Evolutionary conservation across 2,797 vertebrate species (phyloP).

Genomic region (Lithobates pipiens): DNA sequence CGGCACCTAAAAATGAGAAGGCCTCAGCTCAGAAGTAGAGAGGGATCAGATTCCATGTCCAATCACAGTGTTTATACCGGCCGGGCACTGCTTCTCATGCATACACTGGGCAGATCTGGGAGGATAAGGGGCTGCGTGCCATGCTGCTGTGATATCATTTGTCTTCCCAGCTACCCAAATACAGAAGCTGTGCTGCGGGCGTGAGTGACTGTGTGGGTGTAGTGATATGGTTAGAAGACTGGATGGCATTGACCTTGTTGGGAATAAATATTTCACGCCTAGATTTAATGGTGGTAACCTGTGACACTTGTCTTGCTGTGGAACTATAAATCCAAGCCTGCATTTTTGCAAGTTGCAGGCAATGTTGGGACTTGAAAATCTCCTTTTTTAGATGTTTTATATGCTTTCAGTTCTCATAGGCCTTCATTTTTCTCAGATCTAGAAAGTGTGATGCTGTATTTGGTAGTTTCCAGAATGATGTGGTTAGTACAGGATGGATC

Average conservation of each 20-base stretch:
- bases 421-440: too few species aligned
- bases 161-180: constrained; percentile 12
- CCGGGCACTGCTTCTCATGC: background rate
- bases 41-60: constrained; percentile 24
- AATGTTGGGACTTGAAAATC: background rate
- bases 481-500: too few species aligned
- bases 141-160: background rate
- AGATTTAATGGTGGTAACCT: background rate
- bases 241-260: background rate
- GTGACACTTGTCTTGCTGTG: background rate
- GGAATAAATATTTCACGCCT: constrained; percentile 11
- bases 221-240: background rate
- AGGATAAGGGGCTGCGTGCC: background rate
- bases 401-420: background rate
- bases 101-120: background rate
- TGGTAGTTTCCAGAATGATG: too few species aligned
- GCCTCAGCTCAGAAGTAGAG: background rate
- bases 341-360: background rate
- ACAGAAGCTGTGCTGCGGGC: constrained; percentile 7
- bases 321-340: background rate
- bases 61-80: constrained; percentile 11
- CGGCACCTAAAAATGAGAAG: constrained; percentile 19
- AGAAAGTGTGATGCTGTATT: too few species aligned
- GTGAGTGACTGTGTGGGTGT: background rate
- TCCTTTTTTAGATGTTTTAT: background rate